Conservation (phyloP, 1,140 invertebrate genomes). For the Eumaeus atala region DNA sequence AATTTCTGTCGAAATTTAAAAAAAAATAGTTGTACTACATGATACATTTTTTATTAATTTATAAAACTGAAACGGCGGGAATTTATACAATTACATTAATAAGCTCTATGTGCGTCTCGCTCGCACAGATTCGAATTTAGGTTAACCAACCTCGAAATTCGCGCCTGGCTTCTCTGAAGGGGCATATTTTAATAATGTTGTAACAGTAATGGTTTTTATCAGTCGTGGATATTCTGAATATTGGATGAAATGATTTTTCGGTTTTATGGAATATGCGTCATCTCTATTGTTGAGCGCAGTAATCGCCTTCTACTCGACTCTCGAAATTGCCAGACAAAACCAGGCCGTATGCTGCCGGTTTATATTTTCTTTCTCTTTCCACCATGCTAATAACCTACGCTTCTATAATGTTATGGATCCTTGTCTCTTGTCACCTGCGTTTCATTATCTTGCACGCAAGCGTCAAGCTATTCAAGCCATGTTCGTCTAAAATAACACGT, state of each 20-base stretch:
- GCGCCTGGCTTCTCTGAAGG: neutral
- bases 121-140: slow-evolving; percentile 9
- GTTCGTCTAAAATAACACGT: slow-evolving; percentile 28
- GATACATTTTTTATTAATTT: slow-evolving; percentile 19
- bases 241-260: neutral
- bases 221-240: too few species aligned
- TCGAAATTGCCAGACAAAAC: slow-evolving; percentile 42
- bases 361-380: slow-evolving; percentile 43
- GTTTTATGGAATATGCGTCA: slow-evolving; percentile 34
- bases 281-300: slow-evolving; percentile 43
- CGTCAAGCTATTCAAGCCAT: slow-evolving; percentile 18
- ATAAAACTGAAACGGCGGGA: slow-evolving; percentile 4
- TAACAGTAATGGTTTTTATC: too few species aligned
- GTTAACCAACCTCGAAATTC: slow-evolving; percentile 3
- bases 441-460: slow-evolving; percentile 51
- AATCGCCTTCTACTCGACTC: slow-evolving; percentile 39
- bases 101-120: slow-evolving; percentile 3
- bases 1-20: slow-evolving; percentile 18
- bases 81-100: neutral
- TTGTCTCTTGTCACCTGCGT: slow-evolving; percentile 68
- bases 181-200: neutral
- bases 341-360: slow-evolving; percentile 52
- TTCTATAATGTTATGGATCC: slow-evolving; percentile 61
- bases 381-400: slow-evolving; percentile 60
- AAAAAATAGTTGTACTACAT: slow-evolving; percentile 19